phyloP scores from a whole-genome alignment of 2,113 vertebrate genomes.

The Tricholaema leucomelas region DNA sequence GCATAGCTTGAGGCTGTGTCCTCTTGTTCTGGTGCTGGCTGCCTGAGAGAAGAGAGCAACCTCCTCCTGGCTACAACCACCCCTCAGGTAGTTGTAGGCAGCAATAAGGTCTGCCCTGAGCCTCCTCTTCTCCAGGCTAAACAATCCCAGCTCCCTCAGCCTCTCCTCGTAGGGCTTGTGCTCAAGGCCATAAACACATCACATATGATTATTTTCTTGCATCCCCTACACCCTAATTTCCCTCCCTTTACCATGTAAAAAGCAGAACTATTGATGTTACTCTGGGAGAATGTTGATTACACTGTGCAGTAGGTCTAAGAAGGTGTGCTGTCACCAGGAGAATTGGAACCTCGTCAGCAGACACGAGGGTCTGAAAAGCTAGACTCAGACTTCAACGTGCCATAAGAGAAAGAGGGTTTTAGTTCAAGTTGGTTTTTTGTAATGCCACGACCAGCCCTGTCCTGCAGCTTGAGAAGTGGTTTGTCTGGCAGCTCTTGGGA shows the following conservation, averaged over 20 bases:
- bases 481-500: background rate
- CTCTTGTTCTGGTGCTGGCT: too few species aligned
- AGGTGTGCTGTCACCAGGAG: background rate
- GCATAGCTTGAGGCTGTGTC: too few species aligned
- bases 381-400: background rate
- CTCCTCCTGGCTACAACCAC: too few species aligned
- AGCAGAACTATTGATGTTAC: background rate
- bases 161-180: too few species aligned
- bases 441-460: background rate
- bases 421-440: background rate
- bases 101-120: too few species aligned
- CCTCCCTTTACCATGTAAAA: background rate
- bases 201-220: background rate
- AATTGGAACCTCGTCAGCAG: background rate
- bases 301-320: background rate
- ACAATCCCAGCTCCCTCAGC: too few species aligned
- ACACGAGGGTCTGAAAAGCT: background rate
- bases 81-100: too few species aligned
- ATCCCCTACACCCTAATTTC: fast-evolving
- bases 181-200: background rate
- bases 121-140: too few species aligned
- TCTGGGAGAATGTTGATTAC: background rate
- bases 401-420: fast-evolving
- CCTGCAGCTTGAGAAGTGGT: background rate
- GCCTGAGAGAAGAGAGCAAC: too few species aligned